Percentiles rank a stretch among this genome's conserved stretches.
phyloP scores from a whole-genome alignment of 1,140 invertebrate genomes.

The Temnothorax curvispinosus region DNA sequence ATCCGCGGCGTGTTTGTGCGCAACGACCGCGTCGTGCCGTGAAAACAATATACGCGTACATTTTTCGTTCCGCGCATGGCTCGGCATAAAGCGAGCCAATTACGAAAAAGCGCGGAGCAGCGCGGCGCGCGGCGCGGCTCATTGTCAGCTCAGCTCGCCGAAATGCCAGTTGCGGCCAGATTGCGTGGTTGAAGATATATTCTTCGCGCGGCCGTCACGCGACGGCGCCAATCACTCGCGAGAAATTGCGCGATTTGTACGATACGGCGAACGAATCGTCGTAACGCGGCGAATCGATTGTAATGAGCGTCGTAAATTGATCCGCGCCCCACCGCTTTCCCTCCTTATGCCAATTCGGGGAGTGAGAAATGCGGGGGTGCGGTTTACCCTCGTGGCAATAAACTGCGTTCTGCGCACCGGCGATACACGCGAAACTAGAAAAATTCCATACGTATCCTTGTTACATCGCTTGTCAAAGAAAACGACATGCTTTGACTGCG shows the following conservation, averaged over 20 bases:
- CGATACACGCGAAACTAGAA: neutral
- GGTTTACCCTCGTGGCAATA: neutral
- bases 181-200: neutral
- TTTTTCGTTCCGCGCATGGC: slow-evolving; percentile 67
- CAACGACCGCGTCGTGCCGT: slow-evolving; percentile 67
- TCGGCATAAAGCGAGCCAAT: slow-evolving; percentile 68
- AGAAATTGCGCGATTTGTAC: slow-evolving; percentile 45
- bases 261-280: slow-evolving; percentile 30
- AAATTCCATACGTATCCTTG: neutral
- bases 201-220: slow-evolving; percentile 15
- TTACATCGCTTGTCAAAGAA: neutral
- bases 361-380: slow-evolving; percentile 4
- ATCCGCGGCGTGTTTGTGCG: slow-evolving; percentile 41
- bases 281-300: slow-evolving; percentile 5
- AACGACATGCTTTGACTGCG: neutral
- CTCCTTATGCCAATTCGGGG: slow-evolving; percentile 12
- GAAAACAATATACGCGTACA: slow-evolving; percentile 61
- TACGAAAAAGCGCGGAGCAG: slow-evolving; percentile 53
- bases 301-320: slow-evolving; percentile 28
- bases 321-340: neutral
- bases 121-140: neutral
- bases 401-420: neutral
- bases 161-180: neutral
- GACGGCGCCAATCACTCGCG: slow-evolving; percentile 18
- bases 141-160: neutral